These are phyloP conservation scores for Melipona bicolor DNA, from an alignment of 2,888 invertebrate genomes.

Conservation along the genomic window DNA sequence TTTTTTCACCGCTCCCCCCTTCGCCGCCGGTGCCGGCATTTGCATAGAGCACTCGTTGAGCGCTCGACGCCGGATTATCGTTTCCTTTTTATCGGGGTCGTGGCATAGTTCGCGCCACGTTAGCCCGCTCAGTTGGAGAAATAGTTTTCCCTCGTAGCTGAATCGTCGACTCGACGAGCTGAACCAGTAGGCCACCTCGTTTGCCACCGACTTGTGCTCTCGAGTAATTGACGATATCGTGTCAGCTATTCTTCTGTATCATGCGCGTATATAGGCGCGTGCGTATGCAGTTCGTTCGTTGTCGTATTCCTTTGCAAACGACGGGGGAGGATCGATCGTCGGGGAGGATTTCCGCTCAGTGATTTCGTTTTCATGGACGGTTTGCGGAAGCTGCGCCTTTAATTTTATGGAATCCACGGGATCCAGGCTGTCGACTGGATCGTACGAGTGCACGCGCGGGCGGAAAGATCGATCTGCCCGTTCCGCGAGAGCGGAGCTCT, in stretches of 20 bases:
- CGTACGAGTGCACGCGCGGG: slow-evolving; percentile 46
- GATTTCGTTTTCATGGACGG: neutral
- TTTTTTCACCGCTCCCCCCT: neutral
- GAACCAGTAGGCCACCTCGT: neutral
- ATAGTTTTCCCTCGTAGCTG: slow-evolving; percentile 36
- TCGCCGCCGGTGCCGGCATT: slow-evolving; percentile 21
- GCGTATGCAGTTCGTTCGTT: neutral
- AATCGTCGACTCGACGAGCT: neutral
- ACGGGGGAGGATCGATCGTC: neutral
- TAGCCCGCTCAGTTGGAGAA: slow-evolving; percentile 38
- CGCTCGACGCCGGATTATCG: slow-evolving; percentile 58
- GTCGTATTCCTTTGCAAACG: neutral
- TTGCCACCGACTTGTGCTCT: neutral
- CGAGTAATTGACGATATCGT: slow-evolving; percentile 14
- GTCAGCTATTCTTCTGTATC: neutral
- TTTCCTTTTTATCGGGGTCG: slow-evolving; percentile 64
- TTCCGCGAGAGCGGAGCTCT: slow-evolving; percentile 31
- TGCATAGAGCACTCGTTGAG: slow-evolving; percentile 48
- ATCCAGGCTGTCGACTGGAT: slow-evolving; percentile 47
- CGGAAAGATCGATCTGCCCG: slow-evolving; percentile 59
- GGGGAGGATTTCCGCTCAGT: slow-evolving; percentile 11
- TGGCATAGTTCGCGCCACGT: slow-evolving; percentile 54
- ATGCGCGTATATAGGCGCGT: no score
- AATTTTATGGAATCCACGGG: slow-evolving; percentile 43
- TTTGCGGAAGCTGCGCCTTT: neutral